Percentiles rank a stretch among this genome's conserved stretches.
Evolutionary conservation across 2,888 invertebrate species (phyloP).

Genomic region (Agrotis segetum): DNA sequence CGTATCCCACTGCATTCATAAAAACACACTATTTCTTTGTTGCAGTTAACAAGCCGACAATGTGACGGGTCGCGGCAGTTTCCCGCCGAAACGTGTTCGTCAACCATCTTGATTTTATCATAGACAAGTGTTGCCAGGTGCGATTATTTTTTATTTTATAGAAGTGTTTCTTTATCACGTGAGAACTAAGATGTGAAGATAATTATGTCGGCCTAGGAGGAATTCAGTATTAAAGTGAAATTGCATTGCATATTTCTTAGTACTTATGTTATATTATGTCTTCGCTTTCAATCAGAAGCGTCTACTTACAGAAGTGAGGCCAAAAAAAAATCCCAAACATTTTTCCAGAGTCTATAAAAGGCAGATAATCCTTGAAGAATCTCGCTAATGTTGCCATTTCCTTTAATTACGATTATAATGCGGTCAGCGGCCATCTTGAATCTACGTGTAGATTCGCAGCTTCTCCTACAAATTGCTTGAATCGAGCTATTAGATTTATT

Average conservation of each 20-base stretch:
- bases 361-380: constrained; percentile 47
- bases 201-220: not conserved
- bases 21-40: constrained; percentile 70
- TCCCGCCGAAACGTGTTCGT: constrained; percentile 69
- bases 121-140: constrained; percentile 75
- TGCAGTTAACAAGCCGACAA: constrained; percentile 84
- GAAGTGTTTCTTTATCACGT: not conserved
- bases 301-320: not conserved
- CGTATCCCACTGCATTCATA: constrained; percentile 1
- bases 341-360: constrained; percentile 38
- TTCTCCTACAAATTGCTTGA: constrained; percentile 54
- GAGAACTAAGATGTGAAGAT: not conserved
- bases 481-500: constrained; percentile 52
- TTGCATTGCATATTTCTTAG: not conserved
- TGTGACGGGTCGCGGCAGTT: constrained; percentile 79
- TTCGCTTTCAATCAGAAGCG: constrained; percentile 34
- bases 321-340: constrained; percentile 17
- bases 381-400: constrained; percentile 50
- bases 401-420: constrained; percentile 62
- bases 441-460: constrained; percentile 57
- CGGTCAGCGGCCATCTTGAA: constrained; percentile 40
- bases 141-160: not conserved
- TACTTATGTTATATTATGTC: constrained; percentile 1
- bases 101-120: constrained; percentile 78
- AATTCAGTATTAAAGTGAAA: not conserved